Conservation (phyloP, 2,113 vertebrate genomes). For the Mus spicilegus region DNA sequence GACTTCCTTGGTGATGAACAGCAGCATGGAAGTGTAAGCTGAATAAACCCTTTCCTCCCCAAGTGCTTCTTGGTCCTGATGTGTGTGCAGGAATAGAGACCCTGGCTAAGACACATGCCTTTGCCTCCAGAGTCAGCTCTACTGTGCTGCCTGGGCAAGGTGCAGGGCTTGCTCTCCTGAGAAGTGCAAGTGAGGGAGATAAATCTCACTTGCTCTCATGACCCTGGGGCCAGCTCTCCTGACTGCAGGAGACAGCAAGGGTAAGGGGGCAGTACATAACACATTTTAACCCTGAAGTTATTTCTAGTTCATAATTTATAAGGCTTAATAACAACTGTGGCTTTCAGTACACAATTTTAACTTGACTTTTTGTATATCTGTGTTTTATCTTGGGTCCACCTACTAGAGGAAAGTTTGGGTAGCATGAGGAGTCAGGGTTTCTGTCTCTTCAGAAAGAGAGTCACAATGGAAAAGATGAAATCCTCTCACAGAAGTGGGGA, state of each 20-base stretch:
- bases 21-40: too few relatives aligned
- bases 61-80: too few relatives aligned
- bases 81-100: too few relatives aligned
- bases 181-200: not conserved
- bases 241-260: not conserved
- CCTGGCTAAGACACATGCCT: too few relatives aligned
- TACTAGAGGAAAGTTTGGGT: not conserved
- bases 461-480: not conserved
- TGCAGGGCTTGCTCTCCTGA: not conserved
- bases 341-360: not conserved
- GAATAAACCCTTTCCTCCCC: too few relatives aligned
- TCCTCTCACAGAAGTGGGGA: not conserved
- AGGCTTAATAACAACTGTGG: not conserved
- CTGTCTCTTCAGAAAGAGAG: not conserved
- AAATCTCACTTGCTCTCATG: not conserved
- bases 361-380: not conserved
- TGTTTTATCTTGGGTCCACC: conserved; percentile 4
- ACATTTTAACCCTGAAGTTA: not conserved
- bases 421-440: not conserved
- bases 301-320: conserved; percentile 9
- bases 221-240: too few relatives aligned
- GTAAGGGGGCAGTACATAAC: not conserved
- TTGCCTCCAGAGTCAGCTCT: not conserved
- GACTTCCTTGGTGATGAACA: too few relatives aligned
- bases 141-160: not conserved